Conservation (phyloP, 2,888 invertebrate species). For the Cheilosia vernalis region DNA sequence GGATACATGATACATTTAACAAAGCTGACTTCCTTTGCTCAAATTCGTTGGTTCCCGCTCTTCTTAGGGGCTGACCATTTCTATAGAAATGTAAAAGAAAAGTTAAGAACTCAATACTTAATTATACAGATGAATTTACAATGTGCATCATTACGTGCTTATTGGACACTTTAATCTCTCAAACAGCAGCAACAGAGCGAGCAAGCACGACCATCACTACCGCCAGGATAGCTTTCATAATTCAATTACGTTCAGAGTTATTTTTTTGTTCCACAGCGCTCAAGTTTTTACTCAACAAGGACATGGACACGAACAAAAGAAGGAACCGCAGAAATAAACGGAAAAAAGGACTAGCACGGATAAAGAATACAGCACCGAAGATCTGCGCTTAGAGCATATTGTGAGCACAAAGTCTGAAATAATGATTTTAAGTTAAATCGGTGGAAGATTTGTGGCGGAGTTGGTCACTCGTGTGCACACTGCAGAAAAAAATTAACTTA, state of each 20-base stretch:
- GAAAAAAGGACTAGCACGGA: neutral
- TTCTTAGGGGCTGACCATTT: neutral
- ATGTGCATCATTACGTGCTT: constrained; percentile 59
- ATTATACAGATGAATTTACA: constrained; percentile 51
- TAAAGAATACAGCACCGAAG: constrained; percentile 25
- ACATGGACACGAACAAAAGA: constrained; percentile 20
- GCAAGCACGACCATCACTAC: neutral
- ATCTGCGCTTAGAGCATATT: constrained; percentile 44
- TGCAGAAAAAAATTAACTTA: neutral
- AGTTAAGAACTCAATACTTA: constrained; percentile 49
- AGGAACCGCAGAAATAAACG: neutral
- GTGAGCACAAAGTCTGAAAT: constrained; percentile 38
- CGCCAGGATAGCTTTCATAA: constrained; percentile 45
- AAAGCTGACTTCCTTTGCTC: constrained; percentile 13
- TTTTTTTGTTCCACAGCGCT: neutral
- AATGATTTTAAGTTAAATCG: constrained; percentile 45
- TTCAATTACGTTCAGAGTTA: constrained; percentile 39
- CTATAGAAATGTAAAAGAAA: neutral
- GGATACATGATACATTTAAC: neutral
- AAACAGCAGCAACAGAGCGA: constrained; percentile 10
- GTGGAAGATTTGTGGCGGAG: constrained; percentile 35
- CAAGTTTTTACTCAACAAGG: constrained; percentile 16
- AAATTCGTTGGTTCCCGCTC: neutral
- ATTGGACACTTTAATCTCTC: constrained; percentile 63
- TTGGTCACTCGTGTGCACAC: constrained; percentile 32